Percentiles rank a stretch among this genome's conserved stretches.
Evolutionary conservation across 2,797 vertebrate genomes (phyloP).

Genomic region (Arctocebus calabarensis): DNA sequence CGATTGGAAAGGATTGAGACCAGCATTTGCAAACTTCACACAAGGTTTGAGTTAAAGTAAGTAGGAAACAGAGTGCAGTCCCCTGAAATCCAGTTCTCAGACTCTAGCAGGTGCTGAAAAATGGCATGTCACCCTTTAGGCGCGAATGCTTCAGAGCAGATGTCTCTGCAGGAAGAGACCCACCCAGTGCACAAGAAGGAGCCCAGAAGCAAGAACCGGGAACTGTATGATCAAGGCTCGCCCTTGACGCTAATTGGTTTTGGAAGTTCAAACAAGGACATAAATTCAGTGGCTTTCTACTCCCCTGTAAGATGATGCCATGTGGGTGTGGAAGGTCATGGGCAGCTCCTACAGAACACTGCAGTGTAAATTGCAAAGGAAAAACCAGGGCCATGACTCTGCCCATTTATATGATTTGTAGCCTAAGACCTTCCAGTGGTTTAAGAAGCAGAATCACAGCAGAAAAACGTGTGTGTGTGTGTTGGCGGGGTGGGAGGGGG

Average conservation of each 20-base stretch:
- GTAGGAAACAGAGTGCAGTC: not conserved
- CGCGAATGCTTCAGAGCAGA: constrained; percentile 12
- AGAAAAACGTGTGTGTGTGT: not conserved
- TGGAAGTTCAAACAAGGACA: constrained; percentile 75
- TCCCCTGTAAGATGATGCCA: constrained; percentile 39
- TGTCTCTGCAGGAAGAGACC: constrained; percentile 35
- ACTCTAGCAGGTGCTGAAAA: constrained; percentile 4
- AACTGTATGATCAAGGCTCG: constrained; percentile 24
- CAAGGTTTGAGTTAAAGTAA: not conserved
- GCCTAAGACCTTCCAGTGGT: not conserved
- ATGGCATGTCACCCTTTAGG: not conserved
- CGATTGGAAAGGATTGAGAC: not conserved
- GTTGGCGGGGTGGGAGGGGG: too few relatives aligned
- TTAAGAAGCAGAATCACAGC: not conserved
- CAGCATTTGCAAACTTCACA: not conserved
- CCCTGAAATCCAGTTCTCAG: not conserved
- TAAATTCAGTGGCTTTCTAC: constrained; percentile 75
- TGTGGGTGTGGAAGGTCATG: not conserved
- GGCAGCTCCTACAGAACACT: not conserved
- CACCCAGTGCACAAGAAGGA: not conserved
- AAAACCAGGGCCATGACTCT: fast-evolving
- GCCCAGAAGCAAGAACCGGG: not conserved
- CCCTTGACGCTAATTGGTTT: constrained; percentile 58
- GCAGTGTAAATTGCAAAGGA: not conserved
- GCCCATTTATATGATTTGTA: not conserved